These are phyloP conservation scores for Tautogolabrus adspersus DNA, from an alignment of 2,113 vertebrate genomes.

Conservation along the genomic window DNA sequence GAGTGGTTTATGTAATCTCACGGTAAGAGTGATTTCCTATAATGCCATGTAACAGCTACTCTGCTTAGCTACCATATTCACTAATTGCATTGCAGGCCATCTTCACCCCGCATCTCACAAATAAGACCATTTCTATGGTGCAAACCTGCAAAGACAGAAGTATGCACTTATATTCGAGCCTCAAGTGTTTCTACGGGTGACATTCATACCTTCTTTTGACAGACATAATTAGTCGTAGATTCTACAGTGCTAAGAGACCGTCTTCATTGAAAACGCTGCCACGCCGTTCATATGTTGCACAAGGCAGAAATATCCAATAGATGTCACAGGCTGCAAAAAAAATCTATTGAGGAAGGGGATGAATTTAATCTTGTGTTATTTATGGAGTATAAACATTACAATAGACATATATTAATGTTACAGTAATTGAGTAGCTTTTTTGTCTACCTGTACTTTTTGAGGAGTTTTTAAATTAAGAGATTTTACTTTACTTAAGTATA, in stretches of 20 bases:
- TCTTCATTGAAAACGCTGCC: constrained; percentile 58
- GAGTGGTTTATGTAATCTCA: constrained; percentile 86
- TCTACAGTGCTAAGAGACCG: constrained; percentile 74
- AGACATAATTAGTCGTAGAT: constrained; percentile 84
- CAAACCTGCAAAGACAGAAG: constrained; percentile 83
- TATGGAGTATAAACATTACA: background rate
- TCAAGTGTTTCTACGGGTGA: constrained; percentile 84
- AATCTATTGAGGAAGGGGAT: constrained; percentile 4
- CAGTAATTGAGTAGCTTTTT: too few species aligned
- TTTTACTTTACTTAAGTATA: too few species aligned
- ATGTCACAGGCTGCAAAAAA: constrained; percentile 42
- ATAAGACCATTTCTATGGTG: constrained; percentile 90
- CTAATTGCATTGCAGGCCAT: constrained; percentile 70
- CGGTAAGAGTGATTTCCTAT: constrained; percentile 85
- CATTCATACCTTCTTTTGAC: constrained; percentile 82
- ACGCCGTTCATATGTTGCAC: constrained; percentile 58
- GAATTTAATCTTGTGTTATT: constrained; percentile 17
- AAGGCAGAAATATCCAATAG: constrained; percentile 56
- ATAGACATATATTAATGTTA: too few species aligned
- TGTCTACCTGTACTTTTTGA: too few species aligned
- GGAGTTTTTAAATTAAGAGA: too few species aligned
- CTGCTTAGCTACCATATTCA: constrained; percentile 81
- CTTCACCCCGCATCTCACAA: constrained; percentile 73
- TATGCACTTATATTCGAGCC: constrained; percentile 87
- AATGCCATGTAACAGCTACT: constrained; percentile 84